Percentiles rank a stretch among this genome's conserved stretches.
Evolutionary conservation across 2,888 invertebrate species (phyloP).

Genomic region (Sipunculus nudus): DNA sequence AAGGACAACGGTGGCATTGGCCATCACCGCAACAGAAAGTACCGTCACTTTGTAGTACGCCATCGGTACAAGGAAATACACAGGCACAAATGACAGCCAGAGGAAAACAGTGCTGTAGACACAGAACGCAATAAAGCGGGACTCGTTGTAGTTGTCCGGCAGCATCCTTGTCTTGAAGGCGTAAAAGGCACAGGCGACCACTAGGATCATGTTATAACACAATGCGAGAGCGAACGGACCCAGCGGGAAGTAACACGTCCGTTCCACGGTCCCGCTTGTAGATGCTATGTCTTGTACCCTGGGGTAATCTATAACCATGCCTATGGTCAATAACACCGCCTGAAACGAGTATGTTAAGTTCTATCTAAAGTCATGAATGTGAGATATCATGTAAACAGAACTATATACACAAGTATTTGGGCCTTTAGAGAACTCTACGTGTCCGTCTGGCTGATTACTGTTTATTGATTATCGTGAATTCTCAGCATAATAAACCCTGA

Average conservation of each 20-base stretch:
- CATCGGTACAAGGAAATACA: constrained; percentile 43
- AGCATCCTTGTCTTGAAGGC: constrained; percentile 56
- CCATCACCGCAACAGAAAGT: constrained; percentile 38
- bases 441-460: no score
- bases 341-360: no score
- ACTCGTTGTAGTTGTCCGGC: constrained; percentile 59
- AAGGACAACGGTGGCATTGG: constrained; percentile 41
- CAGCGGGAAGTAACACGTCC: constrained; percentile 38
- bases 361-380: no score
- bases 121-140: constrained; percentile 52
- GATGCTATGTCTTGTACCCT: constrained; percentile 9
- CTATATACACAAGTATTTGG: no score
- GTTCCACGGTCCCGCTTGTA: constrained; percentile 31
- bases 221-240: constrained; percentile 37
- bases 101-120: constrained; percentile 49
- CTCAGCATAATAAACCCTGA: no score
- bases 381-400: no score
- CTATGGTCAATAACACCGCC: constrained; percentile 18
- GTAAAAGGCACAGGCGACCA: constrained; percentile 47
- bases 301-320: constrained; percentile 26
- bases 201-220: constrained; percentile 47
- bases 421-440: no score
- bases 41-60: constrained; percentile 41
- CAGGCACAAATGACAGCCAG: constrained; percentile 48
- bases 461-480: no score